Conservation (phyloP, 2,888 invertebrate genomes). For the Acholoe squamosa region DNA sequence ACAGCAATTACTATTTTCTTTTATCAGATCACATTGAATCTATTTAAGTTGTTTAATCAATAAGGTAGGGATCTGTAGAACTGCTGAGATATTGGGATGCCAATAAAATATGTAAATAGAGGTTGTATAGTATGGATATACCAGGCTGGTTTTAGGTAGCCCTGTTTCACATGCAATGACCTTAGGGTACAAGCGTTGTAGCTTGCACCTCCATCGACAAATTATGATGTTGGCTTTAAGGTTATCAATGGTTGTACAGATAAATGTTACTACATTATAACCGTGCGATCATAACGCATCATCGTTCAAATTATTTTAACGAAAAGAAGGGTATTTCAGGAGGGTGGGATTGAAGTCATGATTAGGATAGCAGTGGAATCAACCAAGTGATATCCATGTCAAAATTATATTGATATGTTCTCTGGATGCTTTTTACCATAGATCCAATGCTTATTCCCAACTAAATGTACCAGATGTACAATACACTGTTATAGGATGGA, state of each 20-base stretch:
- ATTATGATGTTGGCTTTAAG: not conserved
- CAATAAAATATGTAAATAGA: not conserved
- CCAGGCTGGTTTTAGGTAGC: not conserved
- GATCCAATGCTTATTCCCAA: too few relatives aligned
- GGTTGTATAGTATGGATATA: not conserved
- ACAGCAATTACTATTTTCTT: not conserved
- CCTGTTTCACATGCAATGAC: not conserved
- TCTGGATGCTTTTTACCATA: not conserved
- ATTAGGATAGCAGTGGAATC: not conserved
- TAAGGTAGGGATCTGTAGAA: not conserved
- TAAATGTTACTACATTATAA: not conserved
- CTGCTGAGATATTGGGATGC: slow-evolving; percentile 19
- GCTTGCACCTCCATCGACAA: not conserved
- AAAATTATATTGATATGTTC: not conserved
- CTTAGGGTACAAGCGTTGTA: slow-evolving; percentile 17
- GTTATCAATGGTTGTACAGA: slow-evolving; percentile 21
- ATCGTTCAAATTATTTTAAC: not conserved
- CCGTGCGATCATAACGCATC: not conserved
- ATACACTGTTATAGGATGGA: too few relatives aligned
- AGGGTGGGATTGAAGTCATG: too few relatives aligned
- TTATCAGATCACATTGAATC: too few relatives aligned
- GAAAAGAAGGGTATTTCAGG: too few relatives aligned
- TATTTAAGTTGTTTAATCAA: not conserved
- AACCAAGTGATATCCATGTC: not conserved
- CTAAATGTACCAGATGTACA: too few relatives aligned